phyloP scores from a whole-genome alignment of 1,140 invertebrate species.

The Drosophila sturtevanti region DNA sequence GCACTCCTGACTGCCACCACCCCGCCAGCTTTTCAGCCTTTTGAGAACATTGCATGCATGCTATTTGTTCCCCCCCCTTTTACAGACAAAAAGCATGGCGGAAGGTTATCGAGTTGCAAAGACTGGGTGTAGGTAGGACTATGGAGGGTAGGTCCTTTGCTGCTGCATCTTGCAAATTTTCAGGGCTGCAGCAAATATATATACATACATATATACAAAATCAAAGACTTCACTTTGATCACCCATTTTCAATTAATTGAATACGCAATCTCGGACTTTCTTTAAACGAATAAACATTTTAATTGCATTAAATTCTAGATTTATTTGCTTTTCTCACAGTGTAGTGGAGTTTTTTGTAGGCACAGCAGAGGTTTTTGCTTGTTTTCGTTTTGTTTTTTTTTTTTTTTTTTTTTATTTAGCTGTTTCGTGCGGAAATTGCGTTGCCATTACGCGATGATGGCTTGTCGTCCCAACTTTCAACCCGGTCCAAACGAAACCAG shows the following conservation, averaged over 20 bases:
- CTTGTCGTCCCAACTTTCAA: slow-evolving; percentile 43
- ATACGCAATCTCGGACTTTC: too few species aligned
- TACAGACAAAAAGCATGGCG: slow-evolving; percentile 47
- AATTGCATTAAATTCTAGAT: background rate
- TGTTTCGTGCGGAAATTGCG: slow-evolving; percentile 67
- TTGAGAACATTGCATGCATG: slow-evolving; percentile 70
- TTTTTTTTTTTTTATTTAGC: slow-evolving; percentile 17
- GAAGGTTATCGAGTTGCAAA: background rate
- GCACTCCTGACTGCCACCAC: background rate
- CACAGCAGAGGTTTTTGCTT: slow-evolving; percentile 39
- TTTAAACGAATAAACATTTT: too few species aligned
- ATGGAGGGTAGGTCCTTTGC: slow-evolving; percentile 29
- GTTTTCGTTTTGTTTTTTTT: too few species aligned
- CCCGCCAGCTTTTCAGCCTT: background rate
- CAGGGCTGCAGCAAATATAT: slow-evolving; percentile 35
- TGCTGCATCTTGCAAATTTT: slow-evolving; percentile 53
- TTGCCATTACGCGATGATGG: slow-evolving; percentile 64
- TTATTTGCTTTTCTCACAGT: slow-evolving; percentile 20
- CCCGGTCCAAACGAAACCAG: too few species aligned
- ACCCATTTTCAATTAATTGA: too few species aligned
- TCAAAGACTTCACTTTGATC: background rate
- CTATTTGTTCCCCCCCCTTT: slow-evolving; percentile 75
- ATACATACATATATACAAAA: slow-evolving; percentile 51
- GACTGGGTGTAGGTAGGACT: background rate
- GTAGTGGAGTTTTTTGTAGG: slow-evolving; percentile 41